phyloP scores from a whole-genome alignment of 2,113 vertebrate genomes.

The Megaceryle maxima region DNA sequence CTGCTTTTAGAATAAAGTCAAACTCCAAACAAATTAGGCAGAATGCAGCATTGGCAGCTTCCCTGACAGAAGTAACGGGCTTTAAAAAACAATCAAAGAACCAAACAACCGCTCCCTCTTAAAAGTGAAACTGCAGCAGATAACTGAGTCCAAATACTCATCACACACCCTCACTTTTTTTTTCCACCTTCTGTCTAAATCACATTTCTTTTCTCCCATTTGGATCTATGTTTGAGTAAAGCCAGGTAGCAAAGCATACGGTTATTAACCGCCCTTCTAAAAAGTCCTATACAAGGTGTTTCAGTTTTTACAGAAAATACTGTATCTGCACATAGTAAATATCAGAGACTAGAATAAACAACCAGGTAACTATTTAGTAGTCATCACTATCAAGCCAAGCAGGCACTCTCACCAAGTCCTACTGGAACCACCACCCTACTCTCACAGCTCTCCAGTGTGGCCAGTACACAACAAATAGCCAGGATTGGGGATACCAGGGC shows the following conservation, averaged over 20 bases:
- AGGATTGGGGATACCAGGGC: too few relatives aligned
- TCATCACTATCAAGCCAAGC: neutral
- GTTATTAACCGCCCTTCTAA: neutral
- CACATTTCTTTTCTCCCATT: neutral
- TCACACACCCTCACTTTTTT: neutral
- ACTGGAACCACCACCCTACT: fast-evolving
- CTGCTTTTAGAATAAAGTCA: neutral
- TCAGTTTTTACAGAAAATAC: neutral
- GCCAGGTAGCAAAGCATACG: neutral
- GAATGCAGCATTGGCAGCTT: neutral
- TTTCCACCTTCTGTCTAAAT: neutral
- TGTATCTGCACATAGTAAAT: neutral
- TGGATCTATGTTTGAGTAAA: neutral
- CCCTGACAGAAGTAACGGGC: neutral
- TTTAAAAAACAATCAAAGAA: neutral
- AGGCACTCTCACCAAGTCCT: neutral
- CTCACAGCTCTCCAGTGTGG: neutral
- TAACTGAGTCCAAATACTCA: neutral
- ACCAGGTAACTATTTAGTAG: neutral
- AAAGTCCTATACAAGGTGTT: neutral
- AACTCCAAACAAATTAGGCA: neutral
- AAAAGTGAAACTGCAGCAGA: neutral
- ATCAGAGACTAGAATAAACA: neutral
- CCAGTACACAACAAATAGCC: neutral
- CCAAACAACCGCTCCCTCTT: neutral